Conservation (phyloP, 2,797 vertebrate species). For the Triplophysa yarkandensis region DNA sequence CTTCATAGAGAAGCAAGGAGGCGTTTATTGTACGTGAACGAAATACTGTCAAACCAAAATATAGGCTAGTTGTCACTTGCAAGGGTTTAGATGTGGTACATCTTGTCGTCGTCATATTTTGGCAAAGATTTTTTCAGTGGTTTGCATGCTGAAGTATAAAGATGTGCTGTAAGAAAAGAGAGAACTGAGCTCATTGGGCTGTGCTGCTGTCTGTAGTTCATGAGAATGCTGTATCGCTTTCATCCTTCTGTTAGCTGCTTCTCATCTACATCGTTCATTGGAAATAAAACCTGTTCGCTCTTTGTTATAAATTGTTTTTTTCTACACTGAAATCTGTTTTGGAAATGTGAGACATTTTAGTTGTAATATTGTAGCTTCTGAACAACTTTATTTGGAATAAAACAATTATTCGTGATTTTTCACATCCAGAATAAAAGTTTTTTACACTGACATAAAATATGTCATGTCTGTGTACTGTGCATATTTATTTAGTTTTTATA, state of each 20-base stretch:
- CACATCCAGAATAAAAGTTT: neutral
- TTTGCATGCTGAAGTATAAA: conserved; percentile 10
- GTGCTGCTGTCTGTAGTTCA: conserved; percentile 45
- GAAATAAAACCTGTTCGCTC: conserved; percentile 69
- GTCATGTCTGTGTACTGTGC: neutral
- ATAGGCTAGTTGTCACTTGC: neutral
- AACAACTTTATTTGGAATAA: neutral
- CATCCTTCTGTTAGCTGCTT: conserved; percentile 56
- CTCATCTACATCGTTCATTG: conserved; percentile 63
- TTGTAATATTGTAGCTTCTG: neutral
- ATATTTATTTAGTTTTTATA: too few relatives aligned
- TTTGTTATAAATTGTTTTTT: conserved; percentile 52
- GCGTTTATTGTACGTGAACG: conserved; percentile 46
- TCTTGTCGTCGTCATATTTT: neutral
- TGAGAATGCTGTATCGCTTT: conserved; percentile 52
- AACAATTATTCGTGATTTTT: too few relatives aligned
- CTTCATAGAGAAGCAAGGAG: conserved; percentile 6
- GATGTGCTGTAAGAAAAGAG: neutral
- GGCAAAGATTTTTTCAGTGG: neutral
- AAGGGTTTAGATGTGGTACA: conserved; percentile 27
- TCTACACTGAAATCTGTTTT: neutral
- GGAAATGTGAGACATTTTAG: neutral
- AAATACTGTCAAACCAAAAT: neutral
- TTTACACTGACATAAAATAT: too few relatives aligned
- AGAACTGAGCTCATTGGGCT: neutral